Conservation (phyloP, 2,888 invertebrate species). For the Euplexia lucipara region DNA sequence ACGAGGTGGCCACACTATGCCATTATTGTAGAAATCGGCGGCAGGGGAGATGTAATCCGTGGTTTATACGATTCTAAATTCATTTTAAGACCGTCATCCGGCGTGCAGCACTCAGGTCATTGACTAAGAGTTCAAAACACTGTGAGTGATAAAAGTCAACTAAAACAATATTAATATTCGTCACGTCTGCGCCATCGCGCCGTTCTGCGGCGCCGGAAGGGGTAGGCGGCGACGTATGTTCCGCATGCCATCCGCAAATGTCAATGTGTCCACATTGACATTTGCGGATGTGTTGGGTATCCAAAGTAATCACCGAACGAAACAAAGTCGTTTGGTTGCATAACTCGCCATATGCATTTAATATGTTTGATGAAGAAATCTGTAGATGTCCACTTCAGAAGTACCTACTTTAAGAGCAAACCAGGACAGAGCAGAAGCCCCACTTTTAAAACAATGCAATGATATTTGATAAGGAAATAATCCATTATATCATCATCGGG, state of each 20-base stretch:
- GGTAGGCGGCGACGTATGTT: conserved; percentile 20
- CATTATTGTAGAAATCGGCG: conserved; percentile 9
- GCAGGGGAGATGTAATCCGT: background rate
- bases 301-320: background rate
- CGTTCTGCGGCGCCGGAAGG: conserved; percentile 23
- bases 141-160: conserved; percentile 21
- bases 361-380: conserved; percentile 49
- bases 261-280: conserved; percentile 12
- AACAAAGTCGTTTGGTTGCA: conserved; percentile 20
- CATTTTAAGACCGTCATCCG: background rate
- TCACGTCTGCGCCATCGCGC: background rate
- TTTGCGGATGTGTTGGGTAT: background rate
- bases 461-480: background rate
- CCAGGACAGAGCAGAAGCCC: conserved; percentile 8
- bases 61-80: conserved; percentile 9
- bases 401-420: conserved; percentile 6
- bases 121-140: conserved; percentile 10
- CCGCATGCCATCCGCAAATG: conserved; percentile 4
- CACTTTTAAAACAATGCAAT: background rate
- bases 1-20: background rate
- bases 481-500: background rate
- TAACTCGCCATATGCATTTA: conserved; percentile 20
- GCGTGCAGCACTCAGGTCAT: background rate
- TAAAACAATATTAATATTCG: conserved; percentile 19
- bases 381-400: conserved; percentile 42